Percentiles rank a stretch among this genome's conserved stretches.
Conservation (phyloP, 2,888 invertebrate species). For the Linyphia triangularis region DNA sequence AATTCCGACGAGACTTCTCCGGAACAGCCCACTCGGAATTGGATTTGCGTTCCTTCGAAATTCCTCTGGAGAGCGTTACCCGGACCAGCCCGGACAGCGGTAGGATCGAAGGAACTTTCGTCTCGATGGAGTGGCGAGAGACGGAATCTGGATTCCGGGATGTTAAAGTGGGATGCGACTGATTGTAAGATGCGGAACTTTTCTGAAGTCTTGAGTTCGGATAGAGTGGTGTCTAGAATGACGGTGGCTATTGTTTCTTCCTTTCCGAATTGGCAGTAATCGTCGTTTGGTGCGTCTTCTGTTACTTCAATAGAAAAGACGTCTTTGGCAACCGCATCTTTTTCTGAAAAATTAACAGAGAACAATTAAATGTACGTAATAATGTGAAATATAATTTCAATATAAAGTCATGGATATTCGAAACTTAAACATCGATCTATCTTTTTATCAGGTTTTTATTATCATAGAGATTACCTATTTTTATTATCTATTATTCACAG, state of each 20-base stretch:
- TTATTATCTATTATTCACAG: too few species aligned
- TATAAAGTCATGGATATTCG: too few species aligned
- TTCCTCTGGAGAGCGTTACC: conserved; percentile 74
- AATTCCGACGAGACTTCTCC: conserved; percentile 86
- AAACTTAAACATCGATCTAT: too few species aligned
- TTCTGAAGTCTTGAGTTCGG: conserved; percentile 84
- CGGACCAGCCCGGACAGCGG: conserved; percentile 76
- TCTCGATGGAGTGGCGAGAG: conserved; percentile 68
- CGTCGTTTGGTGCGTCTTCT: conserved; percentile 78
- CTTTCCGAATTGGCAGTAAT: conserved; percentile 80
- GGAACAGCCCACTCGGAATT: conserved; percentile 86
- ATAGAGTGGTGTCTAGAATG: conserved; percentile 85
- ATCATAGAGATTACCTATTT: too few species aligned
- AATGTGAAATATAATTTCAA: too few species aligned
- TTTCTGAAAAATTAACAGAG: conserved; percentile 17
- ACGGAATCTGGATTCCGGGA: conserved; percentile 69
- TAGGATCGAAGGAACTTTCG: conserved; percentile 69
- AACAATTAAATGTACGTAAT: too few species aligned
- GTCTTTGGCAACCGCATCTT: conserved; percentile 82
- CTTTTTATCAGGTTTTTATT: too few species aligned
- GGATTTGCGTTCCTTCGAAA: conserved; percentile 70
- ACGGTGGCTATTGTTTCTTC: conserved; percentile 84
- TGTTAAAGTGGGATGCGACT: conserved; percentile 72
- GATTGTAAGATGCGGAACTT: conserved; percentile 81
- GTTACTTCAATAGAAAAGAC: conserved; percentile 85